Conservation (phyloP, 2,888 invertebrate genomes). For the Watsonalla binaria region DNA sequence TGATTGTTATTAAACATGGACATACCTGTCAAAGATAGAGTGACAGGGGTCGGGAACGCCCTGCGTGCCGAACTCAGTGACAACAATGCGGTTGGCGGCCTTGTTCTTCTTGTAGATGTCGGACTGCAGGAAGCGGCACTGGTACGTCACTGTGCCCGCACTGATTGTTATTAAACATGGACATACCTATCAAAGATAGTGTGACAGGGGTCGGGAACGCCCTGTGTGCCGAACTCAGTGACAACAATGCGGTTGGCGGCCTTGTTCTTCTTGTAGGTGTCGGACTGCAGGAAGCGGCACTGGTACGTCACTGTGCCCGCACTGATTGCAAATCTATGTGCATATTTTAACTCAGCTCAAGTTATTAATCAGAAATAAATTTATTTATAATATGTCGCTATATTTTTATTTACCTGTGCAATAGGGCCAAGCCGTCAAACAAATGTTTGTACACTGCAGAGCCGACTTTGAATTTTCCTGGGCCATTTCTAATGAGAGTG, state of each 20-base stretch:
- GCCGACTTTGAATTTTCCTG: slow-evolving; percentile 90
- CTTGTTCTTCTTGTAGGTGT: slow-evolving; percentile 84
- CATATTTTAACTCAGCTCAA: neutral
- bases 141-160: slow-evolving; percentile 74
- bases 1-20: neutral
- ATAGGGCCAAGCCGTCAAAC: slow-evolving; percentile 92
- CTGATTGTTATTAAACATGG: neutral
- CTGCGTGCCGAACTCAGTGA: slow-evolving; percentile 90
- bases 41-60: slow-evolving; percentile 89
- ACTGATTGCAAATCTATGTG: slow-evolving; percentile 83
- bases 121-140: slow-evolving; percentile 85
- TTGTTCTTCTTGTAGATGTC: slow-evolving; percentile 85
- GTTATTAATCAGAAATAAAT: no score
- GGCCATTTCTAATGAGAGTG: slow-evolving; percentile 90
- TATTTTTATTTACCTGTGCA: slow-evolving; percentile 78
- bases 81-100: slow-evolving; percentile 88
- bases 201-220: slow-evolving; percentile 88
- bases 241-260: slow-evolving; percentile 89
- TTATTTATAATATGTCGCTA: no score
- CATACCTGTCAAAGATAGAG: slow-evolving; percentile 82
- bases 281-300: slow-evolving; percentile 85
- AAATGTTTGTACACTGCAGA: slow-evolving; percentile 88
- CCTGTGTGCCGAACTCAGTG: slow-evolving; percentile 89
- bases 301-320: slow-evolving; percentile 89
- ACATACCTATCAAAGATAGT: slow-evolving; percentile 82